phyloP scores from a whole-genome alignment of 1,140 invertebrate genomes.

The Drosophila nannoptera region DNA sequence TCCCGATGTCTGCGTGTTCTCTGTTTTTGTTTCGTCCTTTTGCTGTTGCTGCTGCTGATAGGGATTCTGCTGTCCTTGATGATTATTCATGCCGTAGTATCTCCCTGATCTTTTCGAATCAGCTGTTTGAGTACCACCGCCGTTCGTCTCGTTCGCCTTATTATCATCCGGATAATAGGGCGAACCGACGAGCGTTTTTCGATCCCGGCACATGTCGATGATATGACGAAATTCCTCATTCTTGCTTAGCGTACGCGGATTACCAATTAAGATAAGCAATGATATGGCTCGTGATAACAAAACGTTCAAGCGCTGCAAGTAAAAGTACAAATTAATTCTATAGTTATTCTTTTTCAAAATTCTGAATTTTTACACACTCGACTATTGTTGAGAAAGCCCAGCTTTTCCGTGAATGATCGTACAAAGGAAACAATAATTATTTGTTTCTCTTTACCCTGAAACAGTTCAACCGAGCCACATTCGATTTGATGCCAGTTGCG shows the following conservation, averaged over 20 bases:
- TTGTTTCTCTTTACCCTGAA: slow-evolving; percentile 91
- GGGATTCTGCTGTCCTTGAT: background rate
- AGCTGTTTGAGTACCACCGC: background rate
- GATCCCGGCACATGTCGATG: slow-evolving; percentile 59
- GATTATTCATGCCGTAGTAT: background rate
- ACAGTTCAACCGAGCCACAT: slow-evolving; percentile 91
- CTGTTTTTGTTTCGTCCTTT: background rate
- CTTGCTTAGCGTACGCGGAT: slow-evolving; percentile 81
- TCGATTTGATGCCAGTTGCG: slow-evolving; percentile 79
- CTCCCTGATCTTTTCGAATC: slow-evolving; percentile 1
- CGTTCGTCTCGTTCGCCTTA: slow-evolving; percentile 39
- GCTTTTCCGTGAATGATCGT: slow-evolving; percentile 82
- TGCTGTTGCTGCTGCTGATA: background rate
- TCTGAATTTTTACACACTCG: slow-evolving; percentile 80
- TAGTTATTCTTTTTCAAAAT: background rate
- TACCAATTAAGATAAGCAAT: slow-evolving; percentile 89
- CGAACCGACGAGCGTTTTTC: slow-evolving; percentile 58
- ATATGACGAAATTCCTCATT: slow-evolving; percentile 62
- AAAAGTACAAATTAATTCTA: background rate
- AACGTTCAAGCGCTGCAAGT: slow-evolving; percentile 88
- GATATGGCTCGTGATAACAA: slow-evolving; percentile 89
- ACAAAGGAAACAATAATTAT: slow-evolving; percentile 91
- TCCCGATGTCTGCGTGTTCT: slow-evolving; percentile 26
- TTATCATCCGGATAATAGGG: slow-evolving; percentile 53
- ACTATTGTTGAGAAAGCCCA: slow-evolving; percentile 87